Evolutionary conservation across 2,797 vertebrate genomes (phyloP).

Genomic region (Eurystomus glaucurus): DNA sequence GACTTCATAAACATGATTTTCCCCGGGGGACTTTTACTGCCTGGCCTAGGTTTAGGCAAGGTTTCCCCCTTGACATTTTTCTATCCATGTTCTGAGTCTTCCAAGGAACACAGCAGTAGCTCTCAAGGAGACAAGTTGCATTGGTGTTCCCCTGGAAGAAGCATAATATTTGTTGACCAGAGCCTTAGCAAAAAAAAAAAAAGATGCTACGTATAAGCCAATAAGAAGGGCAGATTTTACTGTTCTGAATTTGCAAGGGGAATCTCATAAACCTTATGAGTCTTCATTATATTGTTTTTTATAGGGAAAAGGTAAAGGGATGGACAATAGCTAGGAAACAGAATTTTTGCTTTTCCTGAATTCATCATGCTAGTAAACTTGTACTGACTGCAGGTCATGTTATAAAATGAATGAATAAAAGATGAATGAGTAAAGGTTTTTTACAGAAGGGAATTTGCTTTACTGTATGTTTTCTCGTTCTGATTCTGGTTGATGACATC

Average conservation of each 20-base stretch:
- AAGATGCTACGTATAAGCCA: background rate
- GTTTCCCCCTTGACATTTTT: conserved; percentile 68
- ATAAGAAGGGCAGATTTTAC: conserved; percentile 53
- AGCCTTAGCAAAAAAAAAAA: conserved; percentile 30
- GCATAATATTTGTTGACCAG: conserved; percentile 27
- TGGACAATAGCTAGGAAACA: background rate
- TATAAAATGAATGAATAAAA: conserved; percentile 51
- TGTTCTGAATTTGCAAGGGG: conserved; percentile 37
- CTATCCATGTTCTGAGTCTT: conserved; percentile 41
- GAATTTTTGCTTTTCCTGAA: conserved; percentile 24
- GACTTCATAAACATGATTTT: conserved; percentile 45
- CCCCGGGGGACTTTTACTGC: conserved; percentile 35
- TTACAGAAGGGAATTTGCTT: conserved; percentile 32
- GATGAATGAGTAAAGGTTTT: conserved; percentile 17
- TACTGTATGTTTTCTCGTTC: background rate
- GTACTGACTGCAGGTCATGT: background rate
- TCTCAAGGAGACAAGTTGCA: background rate
- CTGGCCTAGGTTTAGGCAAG: conserved; percentile 38
- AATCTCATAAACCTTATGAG: conserved; percentile 42
- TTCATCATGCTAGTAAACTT: conserved; percentile 35
- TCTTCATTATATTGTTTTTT: background rate
- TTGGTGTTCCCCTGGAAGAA: conserved; percentile 48
- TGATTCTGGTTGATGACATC: conserved; percentile 19
- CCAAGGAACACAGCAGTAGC: conserved; percentile 45
- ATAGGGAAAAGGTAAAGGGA: conserved; percentile 39